Base-by-base conservation (phyloP, 1,140 invertebrate species). In the Lepidurus apus region DNA sequence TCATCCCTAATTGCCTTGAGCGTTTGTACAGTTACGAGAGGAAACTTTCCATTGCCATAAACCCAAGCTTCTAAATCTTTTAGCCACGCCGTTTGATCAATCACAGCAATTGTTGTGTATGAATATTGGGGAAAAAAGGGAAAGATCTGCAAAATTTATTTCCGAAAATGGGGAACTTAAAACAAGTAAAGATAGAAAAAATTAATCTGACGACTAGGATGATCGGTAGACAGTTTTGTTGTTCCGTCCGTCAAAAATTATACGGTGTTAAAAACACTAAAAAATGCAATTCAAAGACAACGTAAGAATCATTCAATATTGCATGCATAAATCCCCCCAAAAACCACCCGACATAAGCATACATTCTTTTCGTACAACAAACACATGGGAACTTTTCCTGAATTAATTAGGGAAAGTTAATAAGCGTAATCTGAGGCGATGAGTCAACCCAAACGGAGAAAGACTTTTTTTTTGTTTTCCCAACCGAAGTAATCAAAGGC, bases 111-210 rank as follows among this genome's bases (percentile, higher is more conserved):
- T 13, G 10, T 26, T 34, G 10, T 43, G 1, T 34, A 74, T 34
- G 10, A 26, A 75, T 24, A 42, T 17, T 42, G 34, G 74, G 10
- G 21, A 74, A 26, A 74, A 74, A 21, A 74, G 43, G 74, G 26
- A 75, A 26, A 75, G n/a, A 24, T 42, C 34, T 42, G 10, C n/a
- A 17, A 43, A 42, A 75, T 21, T 24, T 17, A 24, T n/a, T 7
- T n/a, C 74, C 26, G 74, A 75, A 42, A 75, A 75, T 75, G 74
- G 43, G 8, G 74, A 75, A 7, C 10, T 42, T 7, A 75, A n/a
- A 24, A 75, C 17, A 42, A 65, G 10, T 47, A 47, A 47, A 17
- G 7, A 3, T n/a, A 65, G 13, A 21, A 65, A 13, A 1, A 65
- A 65, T n/a, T 65, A 21, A 65, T 7, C 53, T 21, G 13, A 34